Evolutionary conservation across 2,888 invertebrate genomes (phyloP), one percentile per base, ranked within the genome.

Genomic region (Gymnosoma rotundatum): DNA sequence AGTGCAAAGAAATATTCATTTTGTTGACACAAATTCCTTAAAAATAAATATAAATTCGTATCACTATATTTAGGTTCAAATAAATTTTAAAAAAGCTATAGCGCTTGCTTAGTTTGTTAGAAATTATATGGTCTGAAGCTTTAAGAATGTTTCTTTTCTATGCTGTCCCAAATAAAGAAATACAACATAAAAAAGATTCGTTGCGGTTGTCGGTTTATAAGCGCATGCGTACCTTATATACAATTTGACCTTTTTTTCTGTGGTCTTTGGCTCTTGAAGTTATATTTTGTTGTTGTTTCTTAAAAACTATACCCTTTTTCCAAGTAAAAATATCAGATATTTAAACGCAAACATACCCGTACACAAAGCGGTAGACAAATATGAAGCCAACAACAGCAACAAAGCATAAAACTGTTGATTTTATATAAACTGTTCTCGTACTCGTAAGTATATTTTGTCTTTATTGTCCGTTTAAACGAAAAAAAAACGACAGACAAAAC

Each of bases 301-400:
- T 80, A 80, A 80, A 81, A 84, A 70, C 74, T 64, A 69, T 74
- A 84, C 84, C 84, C 81, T 78, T 81, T 81, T 84, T 84, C 84
- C 81, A 81, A 84, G 84, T 84, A 84, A 81, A 80, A 81, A 78
- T 84, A 84, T 84, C 84, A 81, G 81, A 84, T 81, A 74, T 84
- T 81, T 64, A 70, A 84, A 84, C 64, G 64, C 50, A 56, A 75
- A 74, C 69, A 58, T 48, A 16, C 45, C 5, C n/a, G 42, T 70
- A 42, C 18, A 70, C 52, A 66, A 76, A 76, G 69, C 75, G 64
- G 58, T 67, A 67, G 67, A 80, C 73, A 67, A 60, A 54, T 61
- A 78, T 78, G 61, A 78, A 70, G 56, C 50, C 63, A 72, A 21
- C 36, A 25, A 70, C 36, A 60, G n/a, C 67, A 25, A 45, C 10